These are phyloP conservation scores for Otus sunia DNA, from an alignment of 2,113 vertebrate genomes.

Conservation along the genomic window DNA sequence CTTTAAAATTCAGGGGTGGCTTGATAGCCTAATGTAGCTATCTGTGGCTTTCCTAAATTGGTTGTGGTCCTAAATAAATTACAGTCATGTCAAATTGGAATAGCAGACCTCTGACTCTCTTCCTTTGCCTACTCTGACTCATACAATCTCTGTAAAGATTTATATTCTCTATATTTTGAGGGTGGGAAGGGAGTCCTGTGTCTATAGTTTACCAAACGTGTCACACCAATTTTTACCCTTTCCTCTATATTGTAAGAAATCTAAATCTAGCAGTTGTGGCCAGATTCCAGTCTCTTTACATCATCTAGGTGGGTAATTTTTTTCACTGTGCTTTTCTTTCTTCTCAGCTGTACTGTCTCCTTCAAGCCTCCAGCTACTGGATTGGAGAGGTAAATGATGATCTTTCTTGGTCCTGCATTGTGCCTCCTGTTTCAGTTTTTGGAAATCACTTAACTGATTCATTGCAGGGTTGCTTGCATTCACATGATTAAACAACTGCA, in stretches of 20 bases:
- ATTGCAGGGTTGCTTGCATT: neutral
- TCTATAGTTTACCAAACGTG: slow-evolving; percentile 11
- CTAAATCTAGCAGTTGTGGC: neutral
- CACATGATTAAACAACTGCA: neutral
- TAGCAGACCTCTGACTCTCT: slow-evolving; percentile 30
- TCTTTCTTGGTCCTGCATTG: neutral
- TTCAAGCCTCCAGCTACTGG: slow-evolving; percentile 60
- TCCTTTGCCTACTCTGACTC: slow-evolving; percentile 22
- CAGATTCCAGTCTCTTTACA: slow-evolving; percentile 50
- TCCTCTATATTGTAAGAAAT: neutral
- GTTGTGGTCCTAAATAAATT: slow-evolving; percentile 29
- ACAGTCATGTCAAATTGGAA: neutral
- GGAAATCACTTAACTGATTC: slow-evolving; percentile 8
- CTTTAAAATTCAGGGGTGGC: neutral
- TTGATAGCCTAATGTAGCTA: neutral
- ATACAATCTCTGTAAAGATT: neutral
- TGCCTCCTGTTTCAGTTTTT: slow-evolving; percentile 42
- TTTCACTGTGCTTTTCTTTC: slow-evolving; percentile 48
- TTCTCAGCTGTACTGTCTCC: slow-evolving; percentile 43
- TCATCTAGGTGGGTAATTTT: slow-evolving; percentile 58
- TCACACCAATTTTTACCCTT: slow-evolving; percentile 46
- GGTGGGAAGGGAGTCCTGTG: neutral
- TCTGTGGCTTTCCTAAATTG: neutral
- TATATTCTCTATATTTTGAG: neutral
- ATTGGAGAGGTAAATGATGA: slow-evolving; percentile 32